Evolutionary conservation across 1,140 invertebrate genomes (phyloP).

Genomic region (Hestina assimilis): DNA sequence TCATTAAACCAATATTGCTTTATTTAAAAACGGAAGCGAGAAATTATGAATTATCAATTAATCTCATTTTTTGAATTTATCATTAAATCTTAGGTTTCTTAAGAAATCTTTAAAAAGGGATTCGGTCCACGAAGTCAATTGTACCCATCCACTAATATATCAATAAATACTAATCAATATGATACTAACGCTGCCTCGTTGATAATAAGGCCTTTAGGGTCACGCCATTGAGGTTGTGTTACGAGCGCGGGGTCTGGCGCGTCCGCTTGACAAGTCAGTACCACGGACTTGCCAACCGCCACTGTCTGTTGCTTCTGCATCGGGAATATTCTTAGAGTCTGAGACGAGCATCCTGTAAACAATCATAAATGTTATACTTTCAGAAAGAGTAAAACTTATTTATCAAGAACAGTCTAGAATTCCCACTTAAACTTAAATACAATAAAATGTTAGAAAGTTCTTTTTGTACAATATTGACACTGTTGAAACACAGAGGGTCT

Average conservation of each 20-base stretch:
- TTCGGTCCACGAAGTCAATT: too few relatives aligned
- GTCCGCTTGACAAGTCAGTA: conserved; percentile 84
- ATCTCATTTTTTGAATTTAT: too few relatives aligned
- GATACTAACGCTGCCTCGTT: conserved; percentile 80
- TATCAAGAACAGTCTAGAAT: too few relatives aligned
- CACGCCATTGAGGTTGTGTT: conserved; percentile 85
- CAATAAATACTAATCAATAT: conserved; percentile 3
- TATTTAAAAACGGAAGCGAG: too few relatives aligned
- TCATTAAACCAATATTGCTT: too few relatives aligned
- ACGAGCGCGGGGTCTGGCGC: conserved; percentile 81
- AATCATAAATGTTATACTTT: conserved; percentile 13
- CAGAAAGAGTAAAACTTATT: too few relatives aligned
- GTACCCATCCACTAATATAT: neutral
- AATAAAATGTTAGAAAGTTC: neutral
- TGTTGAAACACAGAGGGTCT: conserved; percentile 10
- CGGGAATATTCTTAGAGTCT: conserved; percentile 83
- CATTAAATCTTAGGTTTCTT: too few relatives aligned
- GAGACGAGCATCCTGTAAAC: conserved; percentile 58
- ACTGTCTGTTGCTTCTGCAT: conserved; percentile 82
- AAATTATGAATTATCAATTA: too few relatives aligned
- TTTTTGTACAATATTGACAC: conserved; percentile 22
- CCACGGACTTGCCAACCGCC: conserved; percentile 83
- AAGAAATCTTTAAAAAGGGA: too few relatives aligned
- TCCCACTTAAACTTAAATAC: neutral
- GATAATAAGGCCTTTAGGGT: conserved; percentile 82